phyloP scores from a whole-genome alignment of 2,113 vertebrate species.

The Fukomys damarensis region DNA sequence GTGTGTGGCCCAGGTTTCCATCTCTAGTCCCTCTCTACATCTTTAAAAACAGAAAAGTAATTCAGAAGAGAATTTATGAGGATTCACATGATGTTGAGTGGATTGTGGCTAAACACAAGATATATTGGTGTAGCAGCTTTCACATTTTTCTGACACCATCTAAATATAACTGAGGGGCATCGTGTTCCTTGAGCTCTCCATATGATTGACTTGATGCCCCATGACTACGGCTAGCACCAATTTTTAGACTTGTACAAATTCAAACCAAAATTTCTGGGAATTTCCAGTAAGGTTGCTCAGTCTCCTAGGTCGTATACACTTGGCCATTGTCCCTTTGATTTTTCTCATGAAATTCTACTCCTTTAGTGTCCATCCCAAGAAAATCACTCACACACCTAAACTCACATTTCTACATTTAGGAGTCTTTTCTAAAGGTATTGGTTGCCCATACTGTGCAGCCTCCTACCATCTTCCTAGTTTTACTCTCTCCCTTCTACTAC shows the following conservation, averaged over 20 bases:
- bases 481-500: background rate
- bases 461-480: background rate
- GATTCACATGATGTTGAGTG: background rate
- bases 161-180: background rate
- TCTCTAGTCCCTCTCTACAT: background rate
- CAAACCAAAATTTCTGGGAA: background rate
- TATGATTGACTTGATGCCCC: background rate
- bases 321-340: background rate
- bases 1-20: background rate
- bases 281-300: background rate
- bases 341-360: background rate
- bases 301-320: background rate
- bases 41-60: background rate
- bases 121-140: background rate
- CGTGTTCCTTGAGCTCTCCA: background rate
- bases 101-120: background rate
- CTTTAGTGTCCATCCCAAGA: background rate
- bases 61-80: background rate
- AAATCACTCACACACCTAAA: background rate
- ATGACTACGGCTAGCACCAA: background rate
- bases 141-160: background rate
- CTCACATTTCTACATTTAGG: background rate
- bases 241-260: background rate
- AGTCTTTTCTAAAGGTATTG: slow-evolving; percentile 32
- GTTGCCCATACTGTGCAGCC: background rate